Percentiles rank a stretch among this genome's conserved stretches.
phyloP scores from a whole-genome alignment of 2,113 vertebrate species.

The Oostethus manadensis region DNA sequence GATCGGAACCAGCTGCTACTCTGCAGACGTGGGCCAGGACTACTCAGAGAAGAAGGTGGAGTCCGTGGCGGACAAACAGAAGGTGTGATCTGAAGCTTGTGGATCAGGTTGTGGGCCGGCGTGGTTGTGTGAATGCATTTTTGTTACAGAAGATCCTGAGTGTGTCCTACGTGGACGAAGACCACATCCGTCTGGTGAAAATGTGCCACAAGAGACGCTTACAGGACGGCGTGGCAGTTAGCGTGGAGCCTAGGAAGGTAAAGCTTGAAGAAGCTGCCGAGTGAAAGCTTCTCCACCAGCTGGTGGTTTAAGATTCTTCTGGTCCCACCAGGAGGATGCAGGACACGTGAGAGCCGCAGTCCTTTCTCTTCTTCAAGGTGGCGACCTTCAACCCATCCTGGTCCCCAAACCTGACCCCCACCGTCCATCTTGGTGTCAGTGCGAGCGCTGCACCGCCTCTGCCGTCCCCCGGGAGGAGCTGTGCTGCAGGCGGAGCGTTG shows the following conservation, averaged over 20 bases:
- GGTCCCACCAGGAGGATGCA: slow-evolving; percentile 38
- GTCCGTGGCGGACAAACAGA: slow-evolving; percentile 53
- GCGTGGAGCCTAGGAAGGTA: slow-evolving; percentile 60
- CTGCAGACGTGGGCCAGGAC: slow-evolving; percentile 56
- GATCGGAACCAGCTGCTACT: slow-evolving; percentile 65
- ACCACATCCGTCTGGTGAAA: slow-evolving; percentile 69
- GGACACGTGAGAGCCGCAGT: slow-evolving; percentile 41
- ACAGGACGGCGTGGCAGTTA: slow-evolving; percentile 62
- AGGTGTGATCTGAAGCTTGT: slow-evolving; percentile 47
- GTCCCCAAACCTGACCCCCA: neutral
- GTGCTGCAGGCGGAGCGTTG: slow-evolving; percentile 67
- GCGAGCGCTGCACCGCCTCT: slow-evolving; percentile 50
- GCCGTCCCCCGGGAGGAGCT: slow-evolving; percentile 64
- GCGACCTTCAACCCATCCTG: neutral
- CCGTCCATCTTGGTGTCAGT: slow-evolving; percentile 69
- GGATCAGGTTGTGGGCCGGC: neutral
- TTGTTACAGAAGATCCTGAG: slow-evolving; percentile 63
- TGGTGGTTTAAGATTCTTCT: neutral
- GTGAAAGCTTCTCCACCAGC: too few relatives aligned
- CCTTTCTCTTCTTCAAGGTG: slow-evolving; percentile 30
- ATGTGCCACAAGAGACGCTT: slow-evolving; percentile 64
- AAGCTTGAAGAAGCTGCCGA: neutral
- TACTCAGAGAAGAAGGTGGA: slow-evolving; percentile 77
- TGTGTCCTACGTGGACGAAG: slow-evolving; percentile 79
- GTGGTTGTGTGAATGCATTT: neutral